phyloP scores from a whole-genome alignment of 2,888 invertebrate genomes.

The Eristalis tenax region DNA sequence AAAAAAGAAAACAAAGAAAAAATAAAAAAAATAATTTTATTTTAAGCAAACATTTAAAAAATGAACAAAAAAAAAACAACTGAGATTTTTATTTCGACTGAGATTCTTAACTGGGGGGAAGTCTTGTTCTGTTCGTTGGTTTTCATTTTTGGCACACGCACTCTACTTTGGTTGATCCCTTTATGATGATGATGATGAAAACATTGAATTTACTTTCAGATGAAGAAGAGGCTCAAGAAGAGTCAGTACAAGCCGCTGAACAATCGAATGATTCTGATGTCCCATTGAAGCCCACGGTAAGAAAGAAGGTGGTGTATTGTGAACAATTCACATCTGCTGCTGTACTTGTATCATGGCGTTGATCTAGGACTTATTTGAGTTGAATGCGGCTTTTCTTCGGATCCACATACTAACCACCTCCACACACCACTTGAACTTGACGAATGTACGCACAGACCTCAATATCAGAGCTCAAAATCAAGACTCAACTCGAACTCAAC shows the following conservation, averaged over 20 bases:
- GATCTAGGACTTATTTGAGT: too few relatives aligned
- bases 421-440: too few relatives aligned
- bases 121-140: background rate
- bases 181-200: background rate
- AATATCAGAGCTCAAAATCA: too few relatives aligned
- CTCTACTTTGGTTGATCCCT: background rate
- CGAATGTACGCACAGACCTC: too few relatives aligned
- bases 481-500: too few relatives aligned
- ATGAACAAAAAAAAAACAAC: slow-evolving; percentile 73
- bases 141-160: background rate
- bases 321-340: background rate
- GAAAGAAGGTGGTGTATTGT: slow-evolving; percentile 72
- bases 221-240: slow-evolving; percentile 79
- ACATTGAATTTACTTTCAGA: slow-evolving; percentile 74
- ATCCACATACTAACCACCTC: too few relatives aligned
- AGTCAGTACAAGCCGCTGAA: slow-evolving; percentile 78
- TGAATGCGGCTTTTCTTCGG: too few relatives aligned
- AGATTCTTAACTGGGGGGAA: background rate
- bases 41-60: slow-evolving; percentile 77
- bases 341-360: too few relatives aligned
- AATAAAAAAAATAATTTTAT: slow-evolving; percentile 67
- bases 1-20: slow-evolving; percentile 47
- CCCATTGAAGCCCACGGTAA: slow-evolving; percentile 80
- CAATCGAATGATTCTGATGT: slow-evolving; percentile 80
- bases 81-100: slow-evolving; percentile 60